These are phyloP conservation scores for Tipula vernalis DNA, from an alignment of 2,888 invertebrate genomes.

Conservation along the genomic window DNA sequence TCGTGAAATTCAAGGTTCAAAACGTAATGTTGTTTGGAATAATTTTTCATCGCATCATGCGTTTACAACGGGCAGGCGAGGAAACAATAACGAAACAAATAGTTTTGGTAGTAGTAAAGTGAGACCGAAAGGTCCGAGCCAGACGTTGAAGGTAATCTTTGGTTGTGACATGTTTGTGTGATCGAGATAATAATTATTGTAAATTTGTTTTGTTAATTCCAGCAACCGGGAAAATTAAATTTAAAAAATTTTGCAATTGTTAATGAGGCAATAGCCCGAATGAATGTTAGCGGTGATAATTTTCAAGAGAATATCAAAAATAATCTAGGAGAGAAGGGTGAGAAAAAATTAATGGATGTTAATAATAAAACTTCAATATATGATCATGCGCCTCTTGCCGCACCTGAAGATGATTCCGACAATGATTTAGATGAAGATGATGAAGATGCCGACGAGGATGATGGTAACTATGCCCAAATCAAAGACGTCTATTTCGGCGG, in stretches of 20 bases:
- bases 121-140: conserved; percentile 54
- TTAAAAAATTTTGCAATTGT: conserved; percentile 81
- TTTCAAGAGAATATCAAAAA: conserved; percentile 19
- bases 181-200: not conserved
- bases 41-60: conserved; percentile 55
- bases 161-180: too few species aligned
- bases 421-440: conserved; percentile 44
- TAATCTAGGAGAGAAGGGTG: conserved; percentile 11
- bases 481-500: conserved; percentile 46
- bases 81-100: conserved; percentile 39
- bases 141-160: conserved; percentile 45
- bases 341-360: conserved; percentile 16
- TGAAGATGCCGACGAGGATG: conserved; percentile 54
- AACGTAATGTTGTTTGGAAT: conserved; percentile 39
- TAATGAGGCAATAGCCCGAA: conserved; percentile 66
- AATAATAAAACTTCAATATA: conserved; percentile 35
- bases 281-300: conserved; percentile 47
- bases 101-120: conserved; percentile 37
- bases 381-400: conserved; percentile 62
- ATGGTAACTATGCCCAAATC: conserved; percentile 59
- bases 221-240: conserved; percentile 84
- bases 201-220: conserved; percentile 18
- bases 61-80: conserved; percentile 55
- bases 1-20: conserved; percentile 26
- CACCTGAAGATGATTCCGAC: conserved; percentile 52